A percentile compares a stretch with the other conserved stretches of the same genome.
phyloP scores from a whole-genome alignment of 1,140 invertebrate genomes.

The Bicyclus anynana region DNA sequence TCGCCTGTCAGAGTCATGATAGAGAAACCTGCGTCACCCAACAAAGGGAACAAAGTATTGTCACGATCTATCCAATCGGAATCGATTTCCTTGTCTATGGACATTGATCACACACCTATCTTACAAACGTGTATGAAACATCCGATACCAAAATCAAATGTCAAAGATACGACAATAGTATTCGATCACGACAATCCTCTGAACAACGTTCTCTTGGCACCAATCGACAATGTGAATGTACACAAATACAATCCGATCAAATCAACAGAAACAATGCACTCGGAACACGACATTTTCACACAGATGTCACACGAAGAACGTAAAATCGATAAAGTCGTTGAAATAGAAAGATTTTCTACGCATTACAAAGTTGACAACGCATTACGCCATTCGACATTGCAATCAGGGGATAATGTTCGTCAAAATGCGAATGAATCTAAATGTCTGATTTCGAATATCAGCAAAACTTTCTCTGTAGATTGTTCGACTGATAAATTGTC shows the following conservation, averaged over 20 bases:
- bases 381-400: conserved; percentile 6
- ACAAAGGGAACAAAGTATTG: conserved; percentile 6
- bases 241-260: conserved; percentile 46
- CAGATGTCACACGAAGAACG: not conserved
- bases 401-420: conserved; percentile 21
- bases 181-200: conserved; percentile 58
- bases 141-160: not conserved
- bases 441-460: conserved; percentile 32
- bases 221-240: conserved; percentile 29
- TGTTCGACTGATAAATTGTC: conserved; percentile 28
- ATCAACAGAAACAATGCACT: conserved; percentile 18
- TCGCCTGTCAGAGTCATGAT: not conserved
- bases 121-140: conserved; percentile 1
- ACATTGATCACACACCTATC: conserved; percentile 8
- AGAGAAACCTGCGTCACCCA: conserved; percentile 10
- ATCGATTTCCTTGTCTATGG: conserved; percentile 9
- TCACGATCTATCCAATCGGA: conserved; percentile 4
- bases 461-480: conserved; percentile 35
- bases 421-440: conserved; percentile 16
- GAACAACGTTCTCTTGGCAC: conserved; percentile 52
- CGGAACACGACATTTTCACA: conserved; percentile 5
- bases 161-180: conserved; percentile 31
- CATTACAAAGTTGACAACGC: conserved; percentile 31
- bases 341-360: conserved; percentile 24
- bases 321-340: conserved; percentile 16